Evolutionary conservation across 1,140 invertebrate species (phyloP), one percentile per base, ranked within the genome.

Genomic region (Rhizoglyphus robini): DNA sequence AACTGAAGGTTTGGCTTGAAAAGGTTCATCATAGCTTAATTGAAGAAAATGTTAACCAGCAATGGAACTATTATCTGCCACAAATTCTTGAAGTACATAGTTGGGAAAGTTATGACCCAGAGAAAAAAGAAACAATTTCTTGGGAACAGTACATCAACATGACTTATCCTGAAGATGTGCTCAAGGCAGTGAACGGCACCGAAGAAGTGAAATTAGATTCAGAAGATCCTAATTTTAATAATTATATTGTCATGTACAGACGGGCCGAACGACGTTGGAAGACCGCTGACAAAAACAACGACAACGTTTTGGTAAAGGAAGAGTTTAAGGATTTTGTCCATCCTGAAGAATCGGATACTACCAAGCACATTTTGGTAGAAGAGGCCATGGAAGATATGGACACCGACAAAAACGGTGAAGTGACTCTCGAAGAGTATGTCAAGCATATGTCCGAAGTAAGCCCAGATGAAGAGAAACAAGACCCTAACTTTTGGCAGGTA

Each of bases 341-440:
- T 79, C 96, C 96, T 0, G 96, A 99, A 76, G 93, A 99, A 70
- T 84, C 84, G 68, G 83, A 85, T 67, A 36, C 61, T 30, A 96
- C 97, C 89, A 84, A 84, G 69, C 86, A 94, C 71, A 82, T 98
- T 65, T 88, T 99, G 20, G 87, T 98, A 0, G 71, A 68, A 1
- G 96, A 99, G 81, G 97, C 96, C 0, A 83, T 97, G 74, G 92
- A 96, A 76, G 95, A 98, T 74, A 93, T 99, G 74, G 96, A 99
- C 74, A 94, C 90, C 72, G 87, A 99, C 77, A 86, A 86, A 73
- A 91, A 96, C 81, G 86, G 88, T 63, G 79, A 79, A 70, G 65
- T 86, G 65, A 80, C 80, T 67, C 63, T 83, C n/a, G 78, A 81
- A 29, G 84, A 86, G 72, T 86, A 85, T 71, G 84, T 86, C 69